Evolutionary conservation across 2,113 vertebrate species (phyloP).

Genomic region (Chaetura pelagica): DNA sequence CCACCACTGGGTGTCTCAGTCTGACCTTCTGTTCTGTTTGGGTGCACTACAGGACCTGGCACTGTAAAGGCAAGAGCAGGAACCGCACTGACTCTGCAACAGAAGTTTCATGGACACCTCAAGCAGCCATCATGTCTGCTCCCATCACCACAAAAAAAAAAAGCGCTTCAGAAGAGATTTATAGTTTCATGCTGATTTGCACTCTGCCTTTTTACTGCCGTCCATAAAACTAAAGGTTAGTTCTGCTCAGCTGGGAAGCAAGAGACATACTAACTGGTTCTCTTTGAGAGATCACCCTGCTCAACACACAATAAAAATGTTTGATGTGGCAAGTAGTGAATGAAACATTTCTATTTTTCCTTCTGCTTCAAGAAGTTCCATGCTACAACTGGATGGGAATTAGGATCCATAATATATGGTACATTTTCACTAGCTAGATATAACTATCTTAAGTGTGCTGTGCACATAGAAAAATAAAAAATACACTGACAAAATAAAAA

Average conservation of each 20-base stretch:
- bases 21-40: neutral
- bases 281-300: neutral
- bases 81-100: neutral
- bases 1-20: neutral
- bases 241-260: neutral
- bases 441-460: neutral
- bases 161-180: neutral
- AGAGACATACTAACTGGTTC: neutral
- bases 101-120: neutral
- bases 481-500: too few relatives aligned
- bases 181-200: neutral
- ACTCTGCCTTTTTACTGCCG: neutral
- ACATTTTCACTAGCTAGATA: neutral
- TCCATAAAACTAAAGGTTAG: neutral
- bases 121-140: neutral
- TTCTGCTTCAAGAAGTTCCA: neutral
- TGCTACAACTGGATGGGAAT: neutral
- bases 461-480: neutral
- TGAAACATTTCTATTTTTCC: neutral
- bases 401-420: neutral
- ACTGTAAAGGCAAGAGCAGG: neutral
- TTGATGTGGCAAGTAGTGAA: neutral
- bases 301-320: neutral
- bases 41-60: neutral
- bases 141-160: neutral